Evolutionary conservation across 1,140 invertebrate genomes (phyloP).

Genomic region (Drosophila arizonae): DNA sequence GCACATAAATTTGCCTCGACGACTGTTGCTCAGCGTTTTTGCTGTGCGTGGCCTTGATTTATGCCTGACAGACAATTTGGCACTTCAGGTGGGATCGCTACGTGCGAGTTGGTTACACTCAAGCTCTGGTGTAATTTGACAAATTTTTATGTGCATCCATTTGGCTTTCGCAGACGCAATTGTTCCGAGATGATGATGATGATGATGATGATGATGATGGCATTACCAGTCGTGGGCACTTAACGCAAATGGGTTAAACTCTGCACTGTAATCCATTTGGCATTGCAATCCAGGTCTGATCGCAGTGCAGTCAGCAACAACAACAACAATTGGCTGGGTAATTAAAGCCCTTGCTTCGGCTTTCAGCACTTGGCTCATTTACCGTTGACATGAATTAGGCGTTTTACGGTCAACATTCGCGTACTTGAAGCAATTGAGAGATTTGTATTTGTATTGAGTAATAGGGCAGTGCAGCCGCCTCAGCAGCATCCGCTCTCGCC

Average conservation of each 20-base stretch:
- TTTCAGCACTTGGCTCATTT: constrained; percentile 52
- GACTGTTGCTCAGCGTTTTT: constrained; percentile 32
- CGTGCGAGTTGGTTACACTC: not conserved
- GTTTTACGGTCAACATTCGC: constrained; percentile 63
- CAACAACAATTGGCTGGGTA: constrained; percentile 33
- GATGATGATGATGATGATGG: constrained; percentile 20
- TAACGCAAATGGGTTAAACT: constrained; percentile 54
- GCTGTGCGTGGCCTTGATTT: constrained; percentile 52
- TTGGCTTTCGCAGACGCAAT: constrained; percentile 29
- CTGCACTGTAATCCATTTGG: constrained; percentile 47
- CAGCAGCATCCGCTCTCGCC: constrained; percentile 21
- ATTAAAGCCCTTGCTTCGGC: constrained; percentile 58
- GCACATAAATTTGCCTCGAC: constrained; percentile 49
- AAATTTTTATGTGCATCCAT: constrained; percentile 52
- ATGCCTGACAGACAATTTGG: constrained; percentile 65
- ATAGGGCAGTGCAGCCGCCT: constrained; percentile 28
- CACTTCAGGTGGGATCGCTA: constrained; percentile 19
- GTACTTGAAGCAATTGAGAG: constrained; percentile 53
- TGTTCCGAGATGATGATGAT: constrained; percentile 12
- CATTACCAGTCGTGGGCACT: constrained; percentile 22
- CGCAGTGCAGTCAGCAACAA: not conserved
- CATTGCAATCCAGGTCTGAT: constrained; percentile 16
- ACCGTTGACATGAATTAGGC: constrained; percentile 66
- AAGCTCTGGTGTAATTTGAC: constrained; percentile 50
- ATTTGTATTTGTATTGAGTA: constrained; percentile 49